phyloP scores from a whole-genome alignment of 2,113 vertebrate species.

The Mesocricetus auratus region DNA sequence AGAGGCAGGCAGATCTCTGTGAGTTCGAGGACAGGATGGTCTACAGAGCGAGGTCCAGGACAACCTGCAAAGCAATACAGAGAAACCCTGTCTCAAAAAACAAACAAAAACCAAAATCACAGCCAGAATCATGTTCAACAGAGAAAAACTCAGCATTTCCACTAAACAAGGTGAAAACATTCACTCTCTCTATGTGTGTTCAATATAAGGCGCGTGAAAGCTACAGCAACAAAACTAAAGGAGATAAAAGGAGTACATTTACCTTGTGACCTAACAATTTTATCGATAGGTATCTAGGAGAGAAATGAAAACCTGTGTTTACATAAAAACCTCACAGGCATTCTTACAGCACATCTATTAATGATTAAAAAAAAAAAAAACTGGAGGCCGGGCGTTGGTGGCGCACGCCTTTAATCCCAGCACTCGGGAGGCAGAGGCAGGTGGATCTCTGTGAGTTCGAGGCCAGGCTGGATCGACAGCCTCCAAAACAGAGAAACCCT shows the following conservation, averaged over 20 bases:
- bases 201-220: background rate
- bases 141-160: background rate
- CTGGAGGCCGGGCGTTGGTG: no score
- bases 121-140: background rate
- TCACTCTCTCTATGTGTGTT: background rate
- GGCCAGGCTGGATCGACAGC: no score
- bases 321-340: background rate
- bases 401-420: no score
- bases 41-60: no score
- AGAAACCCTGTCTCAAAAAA: no score
- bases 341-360: background rate
- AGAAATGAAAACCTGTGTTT: slow-evolving; percentile 22
- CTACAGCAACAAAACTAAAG: background rate
- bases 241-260: background rate
- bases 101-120: no score
- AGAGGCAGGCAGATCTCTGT: no score
- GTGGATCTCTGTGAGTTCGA: no score
- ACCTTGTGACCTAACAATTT: background rate
- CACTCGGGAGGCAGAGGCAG: no score
- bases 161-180: background rate
- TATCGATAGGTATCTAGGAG: background rate
- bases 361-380: background rate
- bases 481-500: no score
- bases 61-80: no score
- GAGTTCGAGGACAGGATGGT: no score